Evolutionary conservation across 1,140 invertebrate genomes (phyloP).

Genomic region (Gerris buenoi): DNA sequence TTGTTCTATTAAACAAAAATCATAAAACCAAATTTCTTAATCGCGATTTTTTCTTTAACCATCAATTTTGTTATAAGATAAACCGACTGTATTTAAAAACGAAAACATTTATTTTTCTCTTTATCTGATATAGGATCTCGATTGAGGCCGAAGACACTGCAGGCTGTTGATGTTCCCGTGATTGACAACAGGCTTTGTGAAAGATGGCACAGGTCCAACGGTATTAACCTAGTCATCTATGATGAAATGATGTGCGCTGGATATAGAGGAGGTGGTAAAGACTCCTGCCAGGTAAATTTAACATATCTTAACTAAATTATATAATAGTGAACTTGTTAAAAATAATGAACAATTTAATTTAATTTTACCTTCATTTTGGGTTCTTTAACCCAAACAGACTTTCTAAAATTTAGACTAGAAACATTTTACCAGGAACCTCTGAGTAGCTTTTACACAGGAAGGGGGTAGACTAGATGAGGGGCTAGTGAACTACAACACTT

Average conservation of each 20-base stretch:
- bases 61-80: neutral
- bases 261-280: conserved; percentile 75
- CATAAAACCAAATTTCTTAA: too few species aligned
- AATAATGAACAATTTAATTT: too few species aligned
- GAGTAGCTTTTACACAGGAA: too few species aligned
- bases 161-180: conserved; percentile 83
- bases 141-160: conserved; percentile 72
- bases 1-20: too few species aligned
- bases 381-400: too few species aligned
- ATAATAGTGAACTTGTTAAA: too few species aligned
- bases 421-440: too few species aligned
- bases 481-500: too few species aligned
- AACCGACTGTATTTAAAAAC: neutral
- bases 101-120: neutral
- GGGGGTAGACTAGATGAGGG: too few species aligned
- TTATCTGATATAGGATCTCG: conserved; percentile 45
- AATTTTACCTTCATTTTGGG: too few species aligned
- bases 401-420: too few species aligned
- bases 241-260: conserved; percentile 96
- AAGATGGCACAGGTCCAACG: conserved; percentile 41
- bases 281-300: conserved; percentile 51
- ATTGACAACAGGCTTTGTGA: conserved; percentile 77
- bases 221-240: conserved; percentile 83
- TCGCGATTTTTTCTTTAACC: neutral
- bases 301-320: too few species aligned